phyloP scores from a whole-genome alignment of 1,140 invertebrate genomes.

The Ostrea denselamellosa region DNA sequence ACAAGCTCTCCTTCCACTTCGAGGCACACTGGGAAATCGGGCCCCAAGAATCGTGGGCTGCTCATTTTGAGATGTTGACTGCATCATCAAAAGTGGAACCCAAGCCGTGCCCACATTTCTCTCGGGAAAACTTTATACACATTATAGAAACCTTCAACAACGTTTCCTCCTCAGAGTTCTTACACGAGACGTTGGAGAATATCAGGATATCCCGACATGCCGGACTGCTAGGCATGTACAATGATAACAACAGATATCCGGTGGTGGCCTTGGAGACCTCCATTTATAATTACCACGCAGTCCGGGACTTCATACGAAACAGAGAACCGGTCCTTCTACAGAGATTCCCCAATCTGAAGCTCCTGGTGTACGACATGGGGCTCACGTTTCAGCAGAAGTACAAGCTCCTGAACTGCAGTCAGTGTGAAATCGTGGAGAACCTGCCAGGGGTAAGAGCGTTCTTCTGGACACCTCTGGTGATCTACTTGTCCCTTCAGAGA shows the following conservation, averaged over 20 bases:
- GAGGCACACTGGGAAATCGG: not conserved
- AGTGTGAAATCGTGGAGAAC: conserved; percentile 36
- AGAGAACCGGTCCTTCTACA: not conserved
- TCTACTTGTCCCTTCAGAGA: conserved; percentile 30
- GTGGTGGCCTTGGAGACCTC: not conserved
- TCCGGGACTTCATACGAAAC: not conserved
- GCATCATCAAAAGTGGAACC: not conserved
- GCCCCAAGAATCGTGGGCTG: not conserved
- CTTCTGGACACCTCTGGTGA: conserved; percentile 6
- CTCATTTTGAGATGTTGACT: conserved; percentile 1
- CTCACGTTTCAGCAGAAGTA: conserved; percentile 46
- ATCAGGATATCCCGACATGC: not conserved
- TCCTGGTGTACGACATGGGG: conserved; percentile 40
- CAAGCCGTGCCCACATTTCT: conserved; percentile 18
- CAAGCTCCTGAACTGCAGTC: conserved; percentile 40
- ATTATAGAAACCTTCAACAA: conserved; percentile 18
- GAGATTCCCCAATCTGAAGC: not conserved
- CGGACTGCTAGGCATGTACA: not conserved
- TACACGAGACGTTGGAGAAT: not conserved
- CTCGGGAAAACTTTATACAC: not conserved
- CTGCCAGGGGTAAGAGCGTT: not conserved
- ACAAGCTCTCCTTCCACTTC: not conserved
- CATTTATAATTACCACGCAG: not conserved
- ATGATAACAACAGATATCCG: not conserved
- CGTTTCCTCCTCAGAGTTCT: not conserved